phyloP scores from a whole-genome alignment of 2,888 invertebrate genomes.

The Drosophila putrida region DNA sequence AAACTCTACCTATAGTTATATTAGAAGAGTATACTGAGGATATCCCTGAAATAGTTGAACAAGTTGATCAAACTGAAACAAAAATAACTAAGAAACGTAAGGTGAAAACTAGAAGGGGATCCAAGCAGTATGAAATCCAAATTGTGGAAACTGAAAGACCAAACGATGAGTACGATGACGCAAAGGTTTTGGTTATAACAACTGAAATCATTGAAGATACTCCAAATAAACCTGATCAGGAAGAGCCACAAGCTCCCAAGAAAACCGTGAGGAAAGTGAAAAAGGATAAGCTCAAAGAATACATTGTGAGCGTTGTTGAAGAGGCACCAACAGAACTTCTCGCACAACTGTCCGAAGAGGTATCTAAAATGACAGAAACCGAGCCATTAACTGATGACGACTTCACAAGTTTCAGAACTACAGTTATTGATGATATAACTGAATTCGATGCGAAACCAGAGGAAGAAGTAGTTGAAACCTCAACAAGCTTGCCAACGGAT shows the following conservation, averaged over 20 bases:
- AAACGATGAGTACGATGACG: constrained; percentile 82
- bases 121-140: constrained; percentile 86
- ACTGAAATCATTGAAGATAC: constrained; percentile 78
- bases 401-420: constrained; percentile 60
- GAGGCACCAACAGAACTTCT: constrained; percentile 69
- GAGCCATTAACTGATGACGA: constrained; percentile 47
- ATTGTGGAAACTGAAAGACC: constrained; percentile 84
- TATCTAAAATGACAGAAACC: constrained; percentile 18
- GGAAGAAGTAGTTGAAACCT: constrained; percentile 58
- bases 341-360: constrained; percentile 58
- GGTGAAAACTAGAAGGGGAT: constrained; percentile 85
- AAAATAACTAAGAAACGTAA: constrained; percentile 85
- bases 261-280: constrained; percentile 71
- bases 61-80: constrained; percentile 70
- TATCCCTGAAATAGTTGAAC: constrained; percentile 46
- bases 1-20: constrained; percentile 60
- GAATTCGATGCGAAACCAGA: constrained; percentile 85
- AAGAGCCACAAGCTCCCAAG: constrained; percentile 78
- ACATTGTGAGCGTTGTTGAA: constrained; percentile 79
- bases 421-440: constrained; percentile 81
- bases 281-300: constrained; percentile 78
- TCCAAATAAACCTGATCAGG: constrained; percentile 54
- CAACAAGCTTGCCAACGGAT: constrained; percentile 8
- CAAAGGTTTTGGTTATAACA: constrained; percentile 84
- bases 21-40: constrained; percentile 38